Evolutionary conservation across 2,888 invertebrate species (phyloP), one percentile per base, ranked within the genome.

Genomic region (Hoplodrina blanda): DNA sequence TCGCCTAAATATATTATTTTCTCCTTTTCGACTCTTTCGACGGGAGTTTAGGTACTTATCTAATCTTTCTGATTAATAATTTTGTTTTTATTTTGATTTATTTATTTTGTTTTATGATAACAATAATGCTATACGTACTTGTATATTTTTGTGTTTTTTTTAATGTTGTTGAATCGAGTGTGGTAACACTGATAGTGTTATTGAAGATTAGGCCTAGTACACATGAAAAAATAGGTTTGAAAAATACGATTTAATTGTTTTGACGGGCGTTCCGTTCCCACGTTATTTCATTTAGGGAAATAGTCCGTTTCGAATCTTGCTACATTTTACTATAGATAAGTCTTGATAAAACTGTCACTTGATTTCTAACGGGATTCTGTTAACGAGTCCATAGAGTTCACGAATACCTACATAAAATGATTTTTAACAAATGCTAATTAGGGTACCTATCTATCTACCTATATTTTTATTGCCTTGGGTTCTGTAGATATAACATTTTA

Each of bases 271-370:
- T 80, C n/a, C 41, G 69, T 78, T 84, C 72, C 73, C 76, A 84
- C 66, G 11, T 41, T 0, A 57, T 66, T 80, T 81, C 49, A 77
- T 83, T 80, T 60, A 57, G 59, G 66, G 69, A 80, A 71, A 37
- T 62, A 57, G 44, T 63, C 71, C 62, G 56, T 64, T 25, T 52
- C 76, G 70, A 55, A 76, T 76, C 76, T 69, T 81, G 80, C 71
- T 74, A 75, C 73, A 71, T 76, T 73, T 77, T 57, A 79, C 5
- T 8, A 8, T 76, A 82, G 86, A 85, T 86, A 84, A 68, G 73
- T 59, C 61, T 79, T 62, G 81, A 80, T 85, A 83, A 80, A 79
- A 69, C 62, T 74, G 67, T 76, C 73, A 74, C 60, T 83, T 77
- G 72, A 69, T 83, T 85, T 78, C 44, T 81, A 79, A 85, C 70